Base-by-base conservation (phyloP, 2,888 invertebrate genomes). In the Phortica okadai region DNA sequence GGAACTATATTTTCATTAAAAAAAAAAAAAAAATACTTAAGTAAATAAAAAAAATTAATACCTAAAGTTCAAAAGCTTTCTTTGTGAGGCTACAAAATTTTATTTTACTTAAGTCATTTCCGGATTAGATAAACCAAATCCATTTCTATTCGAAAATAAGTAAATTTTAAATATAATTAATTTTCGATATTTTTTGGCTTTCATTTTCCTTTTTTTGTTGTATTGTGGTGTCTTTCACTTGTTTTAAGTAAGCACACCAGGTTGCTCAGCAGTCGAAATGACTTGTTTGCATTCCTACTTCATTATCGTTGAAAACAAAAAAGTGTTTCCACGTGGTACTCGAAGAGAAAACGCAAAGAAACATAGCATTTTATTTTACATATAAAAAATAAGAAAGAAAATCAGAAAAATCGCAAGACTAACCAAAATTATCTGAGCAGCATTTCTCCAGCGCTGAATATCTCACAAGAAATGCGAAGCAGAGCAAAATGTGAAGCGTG, bases 381-480 rank as follows among this genome's bases (percentile, higher is more conserved):
- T 45, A 59, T 59, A 21, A 16, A 25, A 33, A 33, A 72, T 33
- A 33, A 25, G 54, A 21, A 25, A 54, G 25, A 50, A 70, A 70
- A 70, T 25, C 7, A 54, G 16, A 21, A 69, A 69, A 69, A 41
- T 42, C 41, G 16, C 16, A 1, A 64, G 25, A n/a, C 21, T 66
- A 11, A 5, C 1, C 10, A 66, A 66, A 66, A 41, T 44, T 67
- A 59, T 59, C 59, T 59, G 16, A 59, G 7, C 14, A 59, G 50
- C 59, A 59, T 66, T 66, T 66, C 66, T 66, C 66, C 66, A 66
- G 42, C 42, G 56, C 54, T 72, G 56, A 72, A 54, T 72, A 33
- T 54, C 33, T 72, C 70, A 72, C 33, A 72, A 72, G 56, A 56
- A 72, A 56, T 14, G 16, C 25, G 33, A 54, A 64, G 25, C 33